Base-by-base conservation (phyloP, 2,888 invertebrate genomes). In the Laspeyria flexula region DNA sequence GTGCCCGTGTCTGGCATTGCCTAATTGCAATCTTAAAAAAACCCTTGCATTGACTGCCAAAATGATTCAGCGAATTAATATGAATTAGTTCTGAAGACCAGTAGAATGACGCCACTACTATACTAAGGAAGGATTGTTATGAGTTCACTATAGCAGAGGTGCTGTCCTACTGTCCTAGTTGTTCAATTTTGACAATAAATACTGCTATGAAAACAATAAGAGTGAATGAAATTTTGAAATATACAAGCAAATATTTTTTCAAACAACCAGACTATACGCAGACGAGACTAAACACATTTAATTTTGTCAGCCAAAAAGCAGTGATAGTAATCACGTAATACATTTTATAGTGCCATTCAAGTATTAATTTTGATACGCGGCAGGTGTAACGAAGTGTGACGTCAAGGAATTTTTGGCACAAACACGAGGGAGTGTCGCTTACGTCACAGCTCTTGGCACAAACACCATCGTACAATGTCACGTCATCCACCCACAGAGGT, bases 401-500 rank as follows among this genome's bases (percentile, higher is more conserved):
- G 58, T 56, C 43, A 33, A n/a, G 53, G 23, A 58, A 56, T 64
- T 57, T 64, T 74, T 74, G 75, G 73, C 76, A 68, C 49, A 27
- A 44, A 35, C 45, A 23, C 25, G 73, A 65, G 70, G 79, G 79
- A 71, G 79, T 79, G 79, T 73, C 77, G 35, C 50, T 30, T 12
- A 33, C 50, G 50, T 49, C 37, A 52, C 69, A 68, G 73, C 68
- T 71, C 10, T 60, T 62, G 60, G 60, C 69, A 51, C 39, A 52
- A 55, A 54, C 48, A 50, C 29, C 11, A 15, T 18, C 10, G 11
- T 9, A 29, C 37, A 41, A 34, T 23, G 23, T 25, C 35, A 65
- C 70, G 67, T 68, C 70, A 69, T 27, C 31, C 49, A 39, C 40
- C 45, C 7, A 37, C 38, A 43, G 38, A 50, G 35, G 38, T 54